Base-by-base conservation (phyloP, 2,797 vertebrate species). In the Naso thynnoides region DNA sequence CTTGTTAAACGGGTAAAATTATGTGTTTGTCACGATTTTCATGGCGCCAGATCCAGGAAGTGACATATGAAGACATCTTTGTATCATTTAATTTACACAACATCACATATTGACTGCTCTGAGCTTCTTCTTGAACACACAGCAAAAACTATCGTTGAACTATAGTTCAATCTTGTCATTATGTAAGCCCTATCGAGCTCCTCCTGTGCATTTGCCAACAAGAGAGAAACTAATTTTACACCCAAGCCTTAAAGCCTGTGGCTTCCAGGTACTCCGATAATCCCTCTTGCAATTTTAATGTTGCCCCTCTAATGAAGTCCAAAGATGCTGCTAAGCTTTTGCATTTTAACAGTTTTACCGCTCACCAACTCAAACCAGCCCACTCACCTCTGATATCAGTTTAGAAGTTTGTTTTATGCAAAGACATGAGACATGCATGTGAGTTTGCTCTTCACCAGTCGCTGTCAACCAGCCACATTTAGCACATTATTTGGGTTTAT, bases 301-400 rank as follows among this genome's bases (percentile, higher is more conserved):
- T 33, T 33, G 31, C 31, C 31, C 31, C 31, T 33, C 5, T 6
- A 33, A 42, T 60, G 21, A 66, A 38, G 31, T 33, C 31, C 31
- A 33, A 33, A 33, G 31, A 31, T 36, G 3, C 33, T 58, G 21
- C 9, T 21, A 9, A 8, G 13, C 50, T 54, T 36, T n/a, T 19
- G 23, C 31, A 38, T 48, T 61, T 70, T 39, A 41, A 47, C 16
- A 66, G 16, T 23, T 15, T 23, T 38, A 56, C 39, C 45, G 31
- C 31, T n/a, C n/a, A n/a, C n/a, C n/a, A n/a, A n/a, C n/a, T n/a
- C n/a, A n/a, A 33, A 33, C 6, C 5, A 6, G 36, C 53, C 23
- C 19, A 27, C 39, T 29, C 19, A 27, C 39, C 23, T 58, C 21
- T 44, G 47, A 45, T 21, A 9, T 38, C 23, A 38, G 24, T 4